Evolutionary conservation across 2,113 vertebrate species (phyloP).

Genomic region (Eonycteris spelaea): DNA sequence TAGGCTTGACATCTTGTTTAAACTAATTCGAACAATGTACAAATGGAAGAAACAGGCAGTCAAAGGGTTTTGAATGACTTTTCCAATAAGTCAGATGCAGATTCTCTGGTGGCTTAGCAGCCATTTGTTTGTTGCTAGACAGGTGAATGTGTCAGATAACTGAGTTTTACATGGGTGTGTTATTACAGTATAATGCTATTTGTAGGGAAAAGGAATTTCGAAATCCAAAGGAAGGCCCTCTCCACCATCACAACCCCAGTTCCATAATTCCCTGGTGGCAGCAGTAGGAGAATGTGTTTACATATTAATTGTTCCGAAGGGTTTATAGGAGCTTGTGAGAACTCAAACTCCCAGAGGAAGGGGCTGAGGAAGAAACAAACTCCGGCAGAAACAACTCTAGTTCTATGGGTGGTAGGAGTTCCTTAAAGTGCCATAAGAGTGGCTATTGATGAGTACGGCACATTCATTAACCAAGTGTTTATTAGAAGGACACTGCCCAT

Average conservation of each 20-base stretch:
- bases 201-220: background rate
- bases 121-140: constrained; percentile 17
- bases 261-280: background rate
- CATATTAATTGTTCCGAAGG: constrained; percentile 14
- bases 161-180: background rate
- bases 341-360: background rate
- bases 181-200: background rate
- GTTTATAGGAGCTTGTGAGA: background rate
- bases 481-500: background rate
- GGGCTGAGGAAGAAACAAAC: background rate
- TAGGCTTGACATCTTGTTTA: constrained; percentile 18
- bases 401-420: background rate
- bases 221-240: background rate
- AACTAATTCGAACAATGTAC: background rate
- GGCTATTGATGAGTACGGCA: background rate
- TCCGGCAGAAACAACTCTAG: constrained; percentile 8
- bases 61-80: background rate
- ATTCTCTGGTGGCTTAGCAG: background rate
- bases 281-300: background rate
- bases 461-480: constrained; percentile 30
- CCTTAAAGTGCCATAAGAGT: constrained; percentile 5
- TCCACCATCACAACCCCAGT: background rate
- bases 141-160: background rate
- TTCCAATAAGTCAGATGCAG: background rate
- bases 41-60: constrained; percentile 25